Evolutionary conservation across 1,140 invertebrate species (phyloP), one percentile per base, ranked within the genome.

Genomic region (Drosophila tsacasi): DNA sequence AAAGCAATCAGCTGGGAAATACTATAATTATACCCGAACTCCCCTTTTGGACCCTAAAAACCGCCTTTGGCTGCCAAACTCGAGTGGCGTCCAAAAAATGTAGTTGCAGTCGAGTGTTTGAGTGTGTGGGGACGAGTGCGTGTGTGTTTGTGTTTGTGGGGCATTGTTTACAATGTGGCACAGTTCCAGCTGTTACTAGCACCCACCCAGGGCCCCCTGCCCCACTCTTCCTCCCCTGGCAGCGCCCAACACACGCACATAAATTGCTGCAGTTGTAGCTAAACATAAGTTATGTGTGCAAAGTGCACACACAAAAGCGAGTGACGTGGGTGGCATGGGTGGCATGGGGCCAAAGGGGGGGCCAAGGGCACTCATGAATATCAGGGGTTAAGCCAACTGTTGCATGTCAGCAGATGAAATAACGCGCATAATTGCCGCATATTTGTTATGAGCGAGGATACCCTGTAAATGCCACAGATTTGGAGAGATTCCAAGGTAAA

Each of bases 271-370:
- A 87, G 83, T 72, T 79, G 80, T 35, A 75, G 77, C 74, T 84
- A 89, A 87, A 87, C 84, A 87, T 87, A 89, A 87, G 83, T 83
- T 83, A 87, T 84, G 80, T 87, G 81, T 83, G 83, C 72, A 76
- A 81, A 66, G 44, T 47, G 49, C 67, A 61, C 58, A 68, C 44
- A 77, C 61, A 64, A 42, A 59, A 19, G 59, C 39, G 27, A 74
- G 63, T 39, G 37, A 37, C 27, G 37, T 21, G 30, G 10, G 40
- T n/a, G 46, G 46, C 13, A 13, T 0, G 12, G 40, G 39, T 21
- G 30, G 23, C 64, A 44, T 39, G 49, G 19, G 39, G 15, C 12
- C 3, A 2, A 13, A 3, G 27, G 2, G 30, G n/a, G 19, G 30
- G 13, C 13, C 13, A n/a, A 47, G 23, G 60, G 58, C 62, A 77